These are phyloP conservation scores for Caiman crocodilus DNA, from an alignment of 2,797 vertebrate species.

Conservation along the genomic window DNA sequence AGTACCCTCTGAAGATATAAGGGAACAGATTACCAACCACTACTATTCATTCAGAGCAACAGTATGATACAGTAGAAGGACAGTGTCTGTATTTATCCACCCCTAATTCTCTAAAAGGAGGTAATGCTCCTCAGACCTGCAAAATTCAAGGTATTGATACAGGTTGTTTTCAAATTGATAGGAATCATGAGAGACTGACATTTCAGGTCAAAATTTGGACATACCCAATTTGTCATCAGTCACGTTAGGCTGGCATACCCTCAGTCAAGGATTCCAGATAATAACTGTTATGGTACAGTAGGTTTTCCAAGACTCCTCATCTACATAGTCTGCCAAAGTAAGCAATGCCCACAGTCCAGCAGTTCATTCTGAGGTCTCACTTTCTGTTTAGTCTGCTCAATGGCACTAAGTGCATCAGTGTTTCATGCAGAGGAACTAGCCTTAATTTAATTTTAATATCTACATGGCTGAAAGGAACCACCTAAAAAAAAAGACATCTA, in stretches of 20 bases:
- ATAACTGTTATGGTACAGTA: constrained; percentile 19
- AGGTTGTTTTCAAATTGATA: background rate
- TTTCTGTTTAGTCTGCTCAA: background rate
- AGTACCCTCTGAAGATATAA: background rate
- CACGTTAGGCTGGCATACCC: constrained; percentile 1
- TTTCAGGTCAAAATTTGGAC: constrained; percentile 3
- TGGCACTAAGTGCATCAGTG: fast-evolving
- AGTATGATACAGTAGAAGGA: background rate
- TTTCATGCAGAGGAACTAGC: background rate
- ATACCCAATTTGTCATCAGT: background rate
- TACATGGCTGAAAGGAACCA: background rate
- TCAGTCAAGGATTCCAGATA: constrained; percentile 12
- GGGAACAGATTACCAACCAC: background rate
- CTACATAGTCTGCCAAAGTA: background rate
- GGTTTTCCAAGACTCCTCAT: background rate
- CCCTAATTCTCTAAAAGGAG: background rate
- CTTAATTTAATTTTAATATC: background rate
- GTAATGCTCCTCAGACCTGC: background rate
- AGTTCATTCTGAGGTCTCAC: background rate
- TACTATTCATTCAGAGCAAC: background rate
- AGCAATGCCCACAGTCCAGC: background rate
- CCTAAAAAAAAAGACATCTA: background rate
- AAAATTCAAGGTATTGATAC: background rate
- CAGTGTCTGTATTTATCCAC: background rate
- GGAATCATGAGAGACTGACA: background rate